Evolutionary conservation across 1,140 invertebrate species (phyloP).

Genomic region (Teleopsis dalmanni): DNA sequence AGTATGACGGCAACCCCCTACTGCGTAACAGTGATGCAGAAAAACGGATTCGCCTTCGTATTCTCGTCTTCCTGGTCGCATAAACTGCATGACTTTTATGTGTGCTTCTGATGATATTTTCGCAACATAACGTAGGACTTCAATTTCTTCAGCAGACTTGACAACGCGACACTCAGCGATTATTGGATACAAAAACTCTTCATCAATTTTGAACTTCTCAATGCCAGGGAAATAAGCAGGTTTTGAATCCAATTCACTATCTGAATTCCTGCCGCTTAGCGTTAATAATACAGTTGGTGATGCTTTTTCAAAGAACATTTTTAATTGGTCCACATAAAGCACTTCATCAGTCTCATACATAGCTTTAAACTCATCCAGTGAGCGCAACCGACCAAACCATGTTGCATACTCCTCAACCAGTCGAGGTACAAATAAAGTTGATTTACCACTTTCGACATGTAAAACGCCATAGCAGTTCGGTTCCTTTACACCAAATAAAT

Average conservation of each 20-base stretch:
- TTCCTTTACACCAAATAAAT: constrained; percentile 77
- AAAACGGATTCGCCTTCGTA: constrained; percentile 91
- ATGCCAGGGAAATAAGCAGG: constrained; percentile 81
- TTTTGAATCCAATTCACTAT: constrained; percentile 66
- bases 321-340: constrained; percentile 68
- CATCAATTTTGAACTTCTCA: constrained; percentile 67
- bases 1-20: constrained; percentile 73
- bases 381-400: constrained; percentile 76
- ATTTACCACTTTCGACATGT: constrained; percentile 60
- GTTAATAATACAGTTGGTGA: constrained; percentile 32
- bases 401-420: constrained; percentile 75
- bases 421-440: constrained; percentile 76
- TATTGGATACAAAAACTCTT: constrained; percentile 63
- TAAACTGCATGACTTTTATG: constrained; percentile 64
- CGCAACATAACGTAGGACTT: constrained; percentile 84
- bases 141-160: constrained; percentile 80
- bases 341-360: constrained; percentile 79
- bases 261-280: constrained; percentile 71
- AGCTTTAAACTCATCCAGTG: constrained; percentile 62
- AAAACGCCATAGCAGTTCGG: constrained; percentile 82
- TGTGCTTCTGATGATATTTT: constrained; percentile 90
- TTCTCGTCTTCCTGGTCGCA: constrained; percentile 74
- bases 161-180: constrained; percentile 82
- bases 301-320: constrained; percentile 22
- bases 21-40: constrained; percentile 71